Evolutionary conservation across 2,797 vertebrate species (phyloP), one percentile per base, ranked within the genome.

Genomic region (Parotocinclus haroldoi): DNA sequence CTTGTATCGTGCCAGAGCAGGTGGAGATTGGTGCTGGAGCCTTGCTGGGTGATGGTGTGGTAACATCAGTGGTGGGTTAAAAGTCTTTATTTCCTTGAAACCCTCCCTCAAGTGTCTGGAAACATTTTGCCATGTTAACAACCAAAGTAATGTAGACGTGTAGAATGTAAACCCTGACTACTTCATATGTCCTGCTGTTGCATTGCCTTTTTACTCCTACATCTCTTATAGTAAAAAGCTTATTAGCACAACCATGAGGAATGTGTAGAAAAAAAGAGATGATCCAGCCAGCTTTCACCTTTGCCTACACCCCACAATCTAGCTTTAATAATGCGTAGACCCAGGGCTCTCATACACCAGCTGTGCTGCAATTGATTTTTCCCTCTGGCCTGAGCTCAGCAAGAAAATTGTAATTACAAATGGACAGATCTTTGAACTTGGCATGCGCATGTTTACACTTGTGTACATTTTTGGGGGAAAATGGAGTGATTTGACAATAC

Each of bases 271-370:
- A 74, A 27, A 1, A 12, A 49, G 58, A 66, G 60, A 38, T 5
- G 19, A 66, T 60, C 66, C 68, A 52, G 39, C 40, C 42, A 39
- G 67, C 62, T 67, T 53, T 38, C 63, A 72, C 62, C 51, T 54
- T 9, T 80, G 78, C 84, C 83, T 80, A 74, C 80, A 82, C 73
- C 82, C 73, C 64, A 48, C 10, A 82, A 78, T 82, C 79, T 54
- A 65, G 59, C 18, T 74, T 81, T 69, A 72, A 80, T 83, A 73
- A 73, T 80, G 74, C 66, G 77, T 74, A 79, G 76, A 75, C 74
- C 75, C 73, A 74, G 77, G 71, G 76, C 76, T 42, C 36, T 56
- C 50, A 18, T 67, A 45, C 61, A 64, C 74, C 72, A 76, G 66
- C 75, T 74, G 77, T 17, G 69, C 55, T 57, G 14, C 63, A 72